phyloP scores from a whole-genome alignment of 1,140 invertebrate genomes.

The Homalodisca vitripennis region DNA sequence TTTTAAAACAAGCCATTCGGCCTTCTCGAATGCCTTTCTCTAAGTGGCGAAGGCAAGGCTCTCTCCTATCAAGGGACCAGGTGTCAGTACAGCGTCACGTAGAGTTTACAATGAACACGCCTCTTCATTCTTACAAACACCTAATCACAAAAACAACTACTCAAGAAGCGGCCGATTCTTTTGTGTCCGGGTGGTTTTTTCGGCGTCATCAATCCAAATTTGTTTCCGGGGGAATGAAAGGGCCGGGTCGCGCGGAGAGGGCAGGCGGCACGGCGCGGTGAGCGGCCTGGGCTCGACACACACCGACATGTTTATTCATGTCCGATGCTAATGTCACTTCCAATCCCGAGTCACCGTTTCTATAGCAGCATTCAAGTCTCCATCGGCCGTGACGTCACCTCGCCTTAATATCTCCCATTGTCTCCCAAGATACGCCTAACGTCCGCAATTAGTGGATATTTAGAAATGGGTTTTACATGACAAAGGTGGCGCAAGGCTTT shows the following conservation, averaged over 20 bases:
- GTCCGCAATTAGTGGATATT: conserved; percentile 12
- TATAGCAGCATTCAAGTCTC: not conserved
- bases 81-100: no score
- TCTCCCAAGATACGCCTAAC: conserved; percentile 3
- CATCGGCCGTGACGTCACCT: conserved; percentile 2
- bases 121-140: no score
- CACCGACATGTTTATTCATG: conserved; percentile 11
- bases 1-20: no score
- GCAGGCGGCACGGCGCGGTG: no score
- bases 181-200: not conserved
- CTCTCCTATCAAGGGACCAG: no score
- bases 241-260: no score
- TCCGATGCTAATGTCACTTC: not conserved
- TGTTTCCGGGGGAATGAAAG: conserved; percentile 4
- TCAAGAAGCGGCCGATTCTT: no score
- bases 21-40: no score
- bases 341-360: not conserved
- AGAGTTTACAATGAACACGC: no score
- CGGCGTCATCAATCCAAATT: conserved; percentile 15
- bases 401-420: conserved; percentile 8
- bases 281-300: no score
- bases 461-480: conserved; percentile 12
- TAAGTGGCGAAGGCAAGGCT: no score
- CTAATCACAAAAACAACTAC: not conserved
- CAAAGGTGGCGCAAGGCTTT: not conserved